A percentile compares a stretch with the other conserved stretches of the same genome.
phyloP scores from a whole-genome alignment of 2,888 invertebrate genomes.

The Perizoma affinitatum region DNA sequence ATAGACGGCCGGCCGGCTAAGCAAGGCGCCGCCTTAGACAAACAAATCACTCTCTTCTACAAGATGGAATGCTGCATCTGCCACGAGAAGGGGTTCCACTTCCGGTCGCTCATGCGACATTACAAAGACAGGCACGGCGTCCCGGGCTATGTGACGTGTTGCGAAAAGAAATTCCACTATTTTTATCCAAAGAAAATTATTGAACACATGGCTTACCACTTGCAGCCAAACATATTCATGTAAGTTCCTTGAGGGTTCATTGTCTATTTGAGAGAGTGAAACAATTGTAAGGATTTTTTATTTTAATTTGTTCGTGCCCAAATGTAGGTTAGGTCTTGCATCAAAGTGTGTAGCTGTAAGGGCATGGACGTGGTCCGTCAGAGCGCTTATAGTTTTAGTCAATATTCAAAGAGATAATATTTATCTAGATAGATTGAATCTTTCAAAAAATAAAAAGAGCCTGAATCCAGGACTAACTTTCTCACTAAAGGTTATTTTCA shows the following conservation, averaged over 20 bases:
- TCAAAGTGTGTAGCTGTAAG: too few species aligned
- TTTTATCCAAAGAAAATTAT: slow-evolving; percentile 79
- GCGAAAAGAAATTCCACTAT: slow-evolving; percentile 78
- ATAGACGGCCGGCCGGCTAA: slow-evolving; percentile 73
- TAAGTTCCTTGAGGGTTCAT: slow-evolving; percentile 45
- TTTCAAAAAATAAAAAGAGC: too few species aligned
- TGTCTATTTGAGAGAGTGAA: too few species aligned
- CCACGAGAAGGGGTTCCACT: slow-evolving; percentile 72
- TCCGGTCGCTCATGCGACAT: slow-evolving; percentile 75
- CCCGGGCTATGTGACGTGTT: slow-evolving; percentile 77
- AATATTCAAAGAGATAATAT: too few species aligned
- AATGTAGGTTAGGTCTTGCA: too few species aligned
- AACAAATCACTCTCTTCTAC: slow-evolving; percentile 76
- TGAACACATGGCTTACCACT: slow-evolving; percentile 78
- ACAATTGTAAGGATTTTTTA: too few species aligned
- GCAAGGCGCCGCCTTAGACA: slow-evolving; percentile 70
- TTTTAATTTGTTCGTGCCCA: too few species aligned
- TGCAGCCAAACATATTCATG: slow-evolving; percentile 78
- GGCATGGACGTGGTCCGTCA: too few species aligned
- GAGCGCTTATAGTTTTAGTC: too few species aligned
- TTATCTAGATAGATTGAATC: too few species aligned
- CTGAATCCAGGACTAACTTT: too few species aligned
- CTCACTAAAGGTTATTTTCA: too few species aligned
- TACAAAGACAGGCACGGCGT: slow-evolving; percentile 79
- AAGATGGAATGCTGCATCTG: slow-evolving; percentile 81